phyloP scores from a whole-genome alignment of 1,140 invertebrate genomes.

The Oreohelix idahoensis region DNA sequence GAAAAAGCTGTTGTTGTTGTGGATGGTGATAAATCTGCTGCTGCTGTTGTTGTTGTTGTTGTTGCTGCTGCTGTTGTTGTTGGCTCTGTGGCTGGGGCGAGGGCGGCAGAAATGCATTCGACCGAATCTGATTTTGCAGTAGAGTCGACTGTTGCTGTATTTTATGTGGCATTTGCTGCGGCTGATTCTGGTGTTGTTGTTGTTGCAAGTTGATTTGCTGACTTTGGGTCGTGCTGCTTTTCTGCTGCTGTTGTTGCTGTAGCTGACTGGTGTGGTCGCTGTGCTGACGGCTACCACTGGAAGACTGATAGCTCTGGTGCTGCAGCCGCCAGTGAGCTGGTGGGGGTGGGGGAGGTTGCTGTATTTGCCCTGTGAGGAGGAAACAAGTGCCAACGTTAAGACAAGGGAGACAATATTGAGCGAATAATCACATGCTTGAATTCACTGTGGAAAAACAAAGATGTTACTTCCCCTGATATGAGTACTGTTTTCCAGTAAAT shows the following conservation, averaged over 20 bases:
- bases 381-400: too few species aligned
- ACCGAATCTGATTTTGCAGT: conserved; percentile 21
- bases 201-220: conserved; percentile 5
- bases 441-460: not conserved
- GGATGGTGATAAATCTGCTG: not conserved
- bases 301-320: not conserved
- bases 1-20: conserved; percentile 11
- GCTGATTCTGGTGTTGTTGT: not conserved
- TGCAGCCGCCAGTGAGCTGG: conserved; percentile 18
- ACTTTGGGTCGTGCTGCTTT: not conserved
- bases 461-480: too few species aligned
- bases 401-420: too few species aligned
- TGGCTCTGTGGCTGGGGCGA: not conserved
- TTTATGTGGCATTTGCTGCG: conserved; percentile 11
- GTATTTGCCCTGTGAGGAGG: conserved; percentile 1
- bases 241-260: conserved; percentile 22
- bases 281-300: not conserved
- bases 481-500: too few species aligned
- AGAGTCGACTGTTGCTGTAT: conserved; percentile 17
- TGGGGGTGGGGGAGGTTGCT: conserved; percentile 4
- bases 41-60: conserved; percentile 15
- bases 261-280: not conserved
- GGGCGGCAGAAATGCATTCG: not conserved
- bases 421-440: not conserved
- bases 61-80: conserved; percentile 15